phyloP scores from a whole-genome alignment of 2,113 vertebrate species.

The Nesospiza acunhae region DNA sequence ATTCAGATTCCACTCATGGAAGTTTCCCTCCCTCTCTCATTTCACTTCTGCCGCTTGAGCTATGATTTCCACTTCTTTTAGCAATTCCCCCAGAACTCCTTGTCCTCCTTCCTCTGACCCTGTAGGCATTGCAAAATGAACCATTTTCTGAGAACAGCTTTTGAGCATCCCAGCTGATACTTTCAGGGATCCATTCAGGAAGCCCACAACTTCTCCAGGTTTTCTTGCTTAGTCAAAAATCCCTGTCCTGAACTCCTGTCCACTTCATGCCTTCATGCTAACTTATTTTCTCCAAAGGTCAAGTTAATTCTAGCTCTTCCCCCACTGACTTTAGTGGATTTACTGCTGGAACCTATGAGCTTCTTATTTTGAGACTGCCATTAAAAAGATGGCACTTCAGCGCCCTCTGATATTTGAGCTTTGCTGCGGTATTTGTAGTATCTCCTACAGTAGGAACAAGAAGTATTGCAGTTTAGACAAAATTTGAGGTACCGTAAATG shows the following conservation, averaged over 20 bases:
- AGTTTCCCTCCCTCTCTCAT: not conserved
- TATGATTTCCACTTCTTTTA: not conserved
- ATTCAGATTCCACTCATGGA: not conserved
- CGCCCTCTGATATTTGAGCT: constrained; percentile 30
- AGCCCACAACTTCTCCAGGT: not conserved
- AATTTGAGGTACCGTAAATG: not conserved
- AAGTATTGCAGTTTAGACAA: constrained; percentile 8
- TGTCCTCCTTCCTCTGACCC: not conserved
- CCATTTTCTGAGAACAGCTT: not conserved
- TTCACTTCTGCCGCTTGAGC: not conserved
- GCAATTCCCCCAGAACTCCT: not conserved
- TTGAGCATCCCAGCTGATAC: not conserved
- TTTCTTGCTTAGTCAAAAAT: not conserved
- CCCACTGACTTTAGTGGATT: not conserved
- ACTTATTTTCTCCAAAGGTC: not conserved
- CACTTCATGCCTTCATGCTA: not conserved
- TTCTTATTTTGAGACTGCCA: not conserved
- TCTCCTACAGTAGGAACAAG: not conserved
- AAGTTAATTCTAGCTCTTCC: not conserved
- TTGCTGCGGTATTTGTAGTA: constrained; percentile 39
- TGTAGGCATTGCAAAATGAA: not conserved
- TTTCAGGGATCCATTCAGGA: not conserved
- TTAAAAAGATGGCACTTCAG: not conserved
- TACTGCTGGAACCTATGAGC: not conserved
- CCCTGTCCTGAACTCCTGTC: not conserved